phyloP scores from a whole-genome alignment of 2,113 vertebrate species.

The Entomyzon cyanotis region DNA sequence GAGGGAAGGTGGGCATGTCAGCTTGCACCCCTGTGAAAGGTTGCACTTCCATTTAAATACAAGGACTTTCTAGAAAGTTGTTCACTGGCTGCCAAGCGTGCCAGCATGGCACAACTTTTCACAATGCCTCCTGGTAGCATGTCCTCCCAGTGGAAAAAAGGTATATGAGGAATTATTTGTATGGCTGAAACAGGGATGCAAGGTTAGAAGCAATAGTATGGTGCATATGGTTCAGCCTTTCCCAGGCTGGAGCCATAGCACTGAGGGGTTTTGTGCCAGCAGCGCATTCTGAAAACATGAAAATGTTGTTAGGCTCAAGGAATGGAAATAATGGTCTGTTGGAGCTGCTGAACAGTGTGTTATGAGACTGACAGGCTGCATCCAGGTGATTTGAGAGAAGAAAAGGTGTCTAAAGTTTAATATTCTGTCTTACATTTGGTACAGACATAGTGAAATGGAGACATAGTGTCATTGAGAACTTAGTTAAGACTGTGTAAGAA shows the following conservation, averaged over 20 bases:
- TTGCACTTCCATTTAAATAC: not conserved
- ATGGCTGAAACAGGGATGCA: not conserved
- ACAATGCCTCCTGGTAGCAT: not conserved
- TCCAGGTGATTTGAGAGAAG: not conserved
- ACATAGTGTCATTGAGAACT: not conserved
- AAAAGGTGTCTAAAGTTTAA: not conserved
- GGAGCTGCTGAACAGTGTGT: not conserved
- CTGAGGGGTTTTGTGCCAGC: not conserved
- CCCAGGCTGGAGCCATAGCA: not conserved
- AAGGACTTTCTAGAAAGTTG: not conserved
- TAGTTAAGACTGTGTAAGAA: not conserved
- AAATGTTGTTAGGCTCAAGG: not conserved
- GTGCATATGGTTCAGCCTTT: not conserved
- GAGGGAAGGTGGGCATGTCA: not conserved
- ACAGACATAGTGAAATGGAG: not conserved
- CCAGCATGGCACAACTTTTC: rapidly evolving
- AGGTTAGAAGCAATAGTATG: rapidly evolving
- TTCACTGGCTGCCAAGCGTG: not conserved
- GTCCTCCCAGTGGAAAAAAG: not conserved
- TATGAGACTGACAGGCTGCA: not conserved
- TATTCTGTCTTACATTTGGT: not conserved
- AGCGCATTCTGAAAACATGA: not conserved
- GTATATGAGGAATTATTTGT: not conserved
- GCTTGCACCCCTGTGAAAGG: not conserved
- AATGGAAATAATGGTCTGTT: not conserved